Evolutionary conservation across 2,797 vertebrate genomes (phyloP).

Genomic region (Darevskia nairensis): DNA sequence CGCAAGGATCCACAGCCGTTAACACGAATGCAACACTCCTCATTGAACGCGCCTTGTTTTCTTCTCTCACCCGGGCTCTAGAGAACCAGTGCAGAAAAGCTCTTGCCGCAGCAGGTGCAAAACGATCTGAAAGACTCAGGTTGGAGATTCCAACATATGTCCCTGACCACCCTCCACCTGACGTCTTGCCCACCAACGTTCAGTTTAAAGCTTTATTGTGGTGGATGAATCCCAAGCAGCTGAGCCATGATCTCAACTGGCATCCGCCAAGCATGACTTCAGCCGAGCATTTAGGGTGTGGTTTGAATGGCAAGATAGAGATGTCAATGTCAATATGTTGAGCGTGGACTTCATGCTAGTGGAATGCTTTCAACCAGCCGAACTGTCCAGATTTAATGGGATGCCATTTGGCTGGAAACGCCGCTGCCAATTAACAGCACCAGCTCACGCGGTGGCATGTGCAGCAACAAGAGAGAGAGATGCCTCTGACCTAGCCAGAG

Average conservation of each 20-base stretch:
- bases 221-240: background rate
- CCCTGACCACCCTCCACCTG: background rate
- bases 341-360: background rate
- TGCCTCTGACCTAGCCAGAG: no score
- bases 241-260: background rate
- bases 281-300: background rate
- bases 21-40: background rate
- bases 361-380: background rate
- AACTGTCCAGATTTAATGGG: background rate
- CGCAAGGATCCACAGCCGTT: no score
- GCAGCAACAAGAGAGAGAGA: background rate
- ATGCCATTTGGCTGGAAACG: background rate
- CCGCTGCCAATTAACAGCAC: background rate
- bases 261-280: background rate
- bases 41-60: background rate
- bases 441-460: background rate
- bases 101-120: background rate
- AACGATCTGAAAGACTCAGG: constrained; percentile 16
- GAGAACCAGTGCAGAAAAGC: background rate
- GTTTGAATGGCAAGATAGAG: background rate
- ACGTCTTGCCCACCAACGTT: no score
- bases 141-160: background rate
- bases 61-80: background rate
- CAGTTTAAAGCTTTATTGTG: constrained; percentile 8
- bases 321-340: background rate